Base-by-base conservation (phyloP, 2,888 invertebrate genomes). In the Chrysolina oricalcia region DNA sequence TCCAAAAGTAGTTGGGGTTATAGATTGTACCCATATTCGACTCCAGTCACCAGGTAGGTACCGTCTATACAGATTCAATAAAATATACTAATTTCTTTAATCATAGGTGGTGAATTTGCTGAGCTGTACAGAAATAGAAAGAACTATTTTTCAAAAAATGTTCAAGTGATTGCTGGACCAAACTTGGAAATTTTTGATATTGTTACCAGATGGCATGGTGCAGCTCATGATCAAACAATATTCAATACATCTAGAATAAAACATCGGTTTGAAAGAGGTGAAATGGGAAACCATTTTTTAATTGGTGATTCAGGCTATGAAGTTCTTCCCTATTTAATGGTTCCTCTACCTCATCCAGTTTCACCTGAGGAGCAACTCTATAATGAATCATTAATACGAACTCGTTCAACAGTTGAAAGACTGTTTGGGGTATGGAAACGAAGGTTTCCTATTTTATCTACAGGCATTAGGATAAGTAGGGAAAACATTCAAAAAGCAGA, bases 91-190 rank as follows among this genome's bases (percentile, higher is more conserved):
- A 43, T 13, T 43, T 43, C 43, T 13, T 43, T 43, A 13, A 43
- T 43, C 43, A 43, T 43, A 43, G 43, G 43, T 43, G 43, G 13
- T 43, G 43, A 43, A 43, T 43, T 43, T 43, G 43, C 43, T 43
- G 43, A 43, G 43, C 43, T 43, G 43, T 43, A 43, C 43, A 43
- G 43, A 43, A 43, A 43, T 43, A 43, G 43, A 43, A 43, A 43
- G 43, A 43, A 43, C 43, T 43, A 43, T 43, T 43, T 43, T 43
- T 43, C 43, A 43, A 43, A 43, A 43, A 43, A 43, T 43, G 43
- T 43, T 43, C 43, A 43, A 43, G 43, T 43, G 43, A 43, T 43
- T 43, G 43, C 4, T 43, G 43, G 43, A 5, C 11, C 43, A 43
- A 8, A 2, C 43, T 43, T 43, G 43, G 43, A 43, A 43, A 43